These are phyloP conservation scores for Cheilosia vulpina DNA, from an alignment of 2,888 invertebrate species.

Conservation along the genomic window DNA sequence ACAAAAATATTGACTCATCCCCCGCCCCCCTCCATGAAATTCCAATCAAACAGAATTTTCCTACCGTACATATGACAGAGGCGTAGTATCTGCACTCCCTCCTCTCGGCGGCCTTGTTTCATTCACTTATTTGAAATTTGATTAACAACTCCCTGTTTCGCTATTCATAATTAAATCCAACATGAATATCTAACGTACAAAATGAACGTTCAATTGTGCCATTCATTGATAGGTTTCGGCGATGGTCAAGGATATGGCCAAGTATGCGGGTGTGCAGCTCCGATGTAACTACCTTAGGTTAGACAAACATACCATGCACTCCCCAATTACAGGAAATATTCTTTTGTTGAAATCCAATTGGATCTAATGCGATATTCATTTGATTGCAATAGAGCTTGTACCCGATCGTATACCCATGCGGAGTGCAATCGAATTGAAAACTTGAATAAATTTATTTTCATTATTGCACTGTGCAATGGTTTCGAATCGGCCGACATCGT, in stretches of 20 bases:
- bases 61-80: neutral
- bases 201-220: conserved; percentile 28
- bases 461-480: neutral
- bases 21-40: neutral
- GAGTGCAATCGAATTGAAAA: conserved; percentile 10
- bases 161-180: conserved; percentile 54
- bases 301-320: neutral
- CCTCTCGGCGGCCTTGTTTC: neutral
- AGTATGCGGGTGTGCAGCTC: neutral
- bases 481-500: conserved; percentile 17
- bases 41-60: conserved; percentile 8
- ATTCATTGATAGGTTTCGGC: conserved; percentile 10
- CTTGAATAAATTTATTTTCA: conserved; percentile 42
- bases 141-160: conserved; percentile 12
- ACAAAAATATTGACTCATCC: conserved; percentile 20
- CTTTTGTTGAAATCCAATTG: conserved; percentile 55
- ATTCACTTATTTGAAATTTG: conserved; percentile 12
- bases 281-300: neutral
- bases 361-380: conserved; percentile 58
- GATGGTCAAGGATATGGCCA: neutral
- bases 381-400: conserved; percentile 24
- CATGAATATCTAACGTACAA: conserved; percentile 22
- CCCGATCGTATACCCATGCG: neutral
- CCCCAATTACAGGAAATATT: conserved; percentile 11
- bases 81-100: too few relatives aligned